Conservation (phyloP, 2,797 vertebrate species). For the Cuniculus paca region DNA sequence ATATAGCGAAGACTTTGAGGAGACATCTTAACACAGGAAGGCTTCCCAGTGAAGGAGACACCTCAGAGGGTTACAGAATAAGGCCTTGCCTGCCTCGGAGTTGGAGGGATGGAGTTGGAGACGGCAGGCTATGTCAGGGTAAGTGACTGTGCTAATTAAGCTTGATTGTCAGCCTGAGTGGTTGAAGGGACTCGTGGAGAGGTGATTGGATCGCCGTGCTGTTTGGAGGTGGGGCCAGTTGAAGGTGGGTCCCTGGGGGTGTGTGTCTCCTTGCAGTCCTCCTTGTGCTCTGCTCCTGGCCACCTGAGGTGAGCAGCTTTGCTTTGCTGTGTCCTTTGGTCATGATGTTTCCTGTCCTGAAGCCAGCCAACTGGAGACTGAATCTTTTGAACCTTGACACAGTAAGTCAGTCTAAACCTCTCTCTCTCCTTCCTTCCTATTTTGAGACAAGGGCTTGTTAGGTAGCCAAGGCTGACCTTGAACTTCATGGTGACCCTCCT, state of each 20-base stretch:
- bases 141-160: not conserved
- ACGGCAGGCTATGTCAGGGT: not conserved
- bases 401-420: not conserved
- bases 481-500: not conserved
- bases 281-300: not conserved
- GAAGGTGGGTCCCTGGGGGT: not conserved
- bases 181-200: not conserved
- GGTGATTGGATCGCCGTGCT: not conserved
- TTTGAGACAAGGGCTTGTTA: not conserved
- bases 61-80: not conserved
- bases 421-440: not conserved
- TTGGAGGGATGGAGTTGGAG: not conserved
- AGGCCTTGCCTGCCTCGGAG: not conserved
- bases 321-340: not conserved
- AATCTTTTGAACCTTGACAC: not conserved
- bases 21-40: constrained; percentile 30
- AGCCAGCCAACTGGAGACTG: not conserved
- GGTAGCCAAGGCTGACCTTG: not conserved
- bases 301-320: not conserved
- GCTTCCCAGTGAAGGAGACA: not conserved
- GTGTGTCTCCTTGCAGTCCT: not conserved
- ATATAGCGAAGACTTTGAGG: not conserved
- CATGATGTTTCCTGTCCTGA: not conserved
- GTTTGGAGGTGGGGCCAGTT: not conserved
- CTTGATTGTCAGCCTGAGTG: not conserved